phyloP scores from a whole-genome alignment of 2,797 vertebrate species.

The Falco berigora region DNA sequence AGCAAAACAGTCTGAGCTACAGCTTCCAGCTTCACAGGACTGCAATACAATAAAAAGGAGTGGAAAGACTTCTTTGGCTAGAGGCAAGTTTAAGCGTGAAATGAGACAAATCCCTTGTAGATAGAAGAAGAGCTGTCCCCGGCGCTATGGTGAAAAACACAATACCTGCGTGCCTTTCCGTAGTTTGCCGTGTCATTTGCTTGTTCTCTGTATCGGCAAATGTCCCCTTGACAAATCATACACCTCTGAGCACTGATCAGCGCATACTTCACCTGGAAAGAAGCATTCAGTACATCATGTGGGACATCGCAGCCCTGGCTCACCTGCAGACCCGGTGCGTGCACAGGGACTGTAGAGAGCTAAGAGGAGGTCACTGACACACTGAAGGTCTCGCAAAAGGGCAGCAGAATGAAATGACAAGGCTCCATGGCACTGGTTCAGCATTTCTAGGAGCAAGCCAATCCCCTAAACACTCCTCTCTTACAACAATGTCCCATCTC shows the following conservation, averaged over 20 bases:
- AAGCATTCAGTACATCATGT: not conserved
- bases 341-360: not conserved
- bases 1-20: not conserved
- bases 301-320: not conserved
- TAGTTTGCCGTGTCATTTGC: constrained; percentile 93
- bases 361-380: not conserved
- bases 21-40: not conserved
- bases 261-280: constrained; percentile 90
- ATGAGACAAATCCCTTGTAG: not conserved
- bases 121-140: not conserved
- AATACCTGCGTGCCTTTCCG: constrained; percentile 94
- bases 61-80: not conserved
- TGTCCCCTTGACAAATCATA: constrained; percentile 97
- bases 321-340: not conserved
- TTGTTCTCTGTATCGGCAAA: constrained; percentile 94
- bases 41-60: not conserved
- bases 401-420: not conserved
- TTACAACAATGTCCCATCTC: not conserved
- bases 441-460: not conserved
- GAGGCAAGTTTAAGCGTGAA: not conserved
- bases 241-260: constrained; percentile 95
- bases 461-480: not conserved
- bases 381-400: not conserved
- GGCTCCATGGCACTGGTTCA: not conserved
- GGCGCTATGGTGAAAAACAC: not conserved